Evolutionary conservation across 2,888 invertebrate genomes (phyloP).

Genomic region (Cremastobaeus sp.): DNA sequence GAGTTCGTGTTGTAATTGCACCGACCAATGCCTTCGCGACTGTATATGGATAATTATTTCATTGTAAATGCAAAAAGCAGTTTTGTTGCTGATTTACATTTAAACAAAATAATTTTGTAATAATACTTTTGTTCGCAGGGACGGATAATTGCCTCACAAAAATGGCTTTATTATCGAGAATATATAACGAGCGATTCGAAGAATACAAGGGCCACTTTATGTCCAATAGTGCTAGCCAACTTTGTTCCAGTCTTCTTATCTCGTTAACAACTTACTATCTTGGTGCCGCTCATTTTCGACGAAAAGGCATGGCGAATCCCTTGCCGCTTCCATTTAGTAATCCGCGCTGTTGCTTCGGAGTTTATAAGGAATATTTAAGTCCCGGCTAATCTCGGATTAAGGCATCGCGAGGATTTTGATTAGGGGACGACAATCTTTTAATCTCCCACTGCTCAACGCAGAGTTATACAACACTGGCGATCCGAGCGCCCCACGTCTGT

Average conservation of each 20-base stretch:
- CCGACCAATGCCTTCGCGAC: slow-evolving; percentile 2
- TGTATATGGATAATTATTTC: neutral
- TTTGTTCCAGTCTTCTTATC: slow-evolving; percentile 66
- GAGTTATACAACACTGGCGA: too few species aligned
- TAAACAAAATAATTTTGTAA: too few species aligned
- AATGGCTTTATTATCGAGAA: slow-evolving; percentile 10
- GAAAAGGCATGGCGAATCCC: slow-evolving; percentile 60
- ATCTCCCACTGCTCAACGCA: too few species aligned
- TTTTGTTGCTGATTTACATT: too few species aligned
- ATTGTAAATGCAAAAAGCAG: too few species aligned
- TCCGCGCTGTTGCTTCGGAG: slow-evolving; percentile 73
- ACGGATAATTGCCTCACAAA: too few species aligned
- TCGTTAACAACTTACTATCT: slow-evolving; percentile 67
- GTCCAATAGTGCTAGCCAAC: slow-evolving; percentile 32
- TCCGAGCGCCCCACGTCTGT: too few species aligned
- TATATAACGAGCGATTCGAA: slow-evolving; percentile 22
- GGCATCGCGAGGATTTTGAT: slow-evolving; percentile 75
- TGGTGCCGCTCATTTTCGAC: slow-evolving; percentile 66
- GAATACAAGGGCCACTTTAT: slow-evolving; percentile 27
- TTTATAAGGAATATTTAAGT: slow-evolving; percentile 78
- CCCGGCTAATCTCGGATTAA: slow-evolving; percentile 77
- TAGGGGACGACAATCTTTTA: slow-evolving; percentile 72
- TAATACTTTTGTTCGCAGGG: too few species aligned
- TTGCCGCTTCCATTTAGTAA: slow-evolving; percentile 73
- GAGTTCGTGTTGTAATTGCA: slow-evolving; percentile 33